These are phyloP conservation scores for Xerus inauris DNA, from an alignment of 2,113 vertebrate genomes.

Conservation along the genomic window DNA sequence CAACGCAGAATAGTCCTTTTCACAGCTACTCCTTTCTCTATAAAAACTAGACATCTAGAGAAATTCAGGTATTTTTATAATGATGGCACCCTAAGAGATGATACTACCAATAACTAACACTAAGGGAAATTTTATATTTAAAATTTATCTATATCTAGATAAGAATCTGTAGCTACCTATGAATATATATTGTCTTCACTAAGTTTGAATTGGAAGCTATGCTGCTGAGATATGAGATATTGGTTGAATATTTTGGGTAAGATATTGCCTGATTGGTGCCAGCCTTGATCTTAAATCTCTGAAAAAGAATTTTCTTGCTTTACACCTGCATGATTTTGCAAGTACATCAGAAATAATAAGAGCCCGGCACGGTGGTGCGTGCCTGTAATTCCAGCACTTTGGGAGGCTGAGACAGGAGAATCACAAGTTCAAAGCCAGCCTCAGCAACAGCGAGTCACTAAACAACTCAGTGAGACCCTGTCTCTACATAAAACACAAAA, in stretches of 20 bases:
- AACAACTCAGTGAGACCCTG: too few species aligned
- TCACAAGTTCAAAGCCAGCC: too few species aligned
- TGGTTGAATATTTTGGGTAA: background rate
- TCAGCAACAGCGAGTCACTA: too few species aligned
- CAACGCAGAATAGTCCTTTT: accelerated
- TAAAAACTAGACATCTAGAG: background rate
- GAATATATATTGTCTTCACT: background rate
- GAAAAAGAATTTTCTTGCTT: background rate
- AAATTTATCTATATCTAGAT: background rate
- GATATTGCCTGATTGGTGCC: background rate
- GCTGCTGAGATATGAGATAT: background rate
- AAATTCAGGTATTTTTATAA: background rate
- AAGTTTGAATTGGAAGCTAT: background rate
- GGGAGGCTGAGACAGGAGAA: too few species aligned
- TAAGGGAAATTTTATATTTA: background rate
- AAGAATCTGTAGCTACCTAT: background rate
- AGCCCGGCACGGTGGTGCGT: too few species aligned
- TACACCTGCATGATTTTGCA: background rate
- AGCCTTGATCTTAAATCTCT: background rate
- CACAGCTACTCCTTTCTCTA: background rate
- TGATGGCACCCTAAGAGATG: background rate
- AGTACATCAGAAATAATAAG: background rate
- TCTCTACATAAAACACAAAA: too few species aligned
- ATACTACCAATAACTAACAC: background rate
- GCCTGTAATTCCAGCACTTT: too few species aligned